Conservation (phyloP, 2,797 vertebrate species). For the Lagodon rhomboides region DNA sequence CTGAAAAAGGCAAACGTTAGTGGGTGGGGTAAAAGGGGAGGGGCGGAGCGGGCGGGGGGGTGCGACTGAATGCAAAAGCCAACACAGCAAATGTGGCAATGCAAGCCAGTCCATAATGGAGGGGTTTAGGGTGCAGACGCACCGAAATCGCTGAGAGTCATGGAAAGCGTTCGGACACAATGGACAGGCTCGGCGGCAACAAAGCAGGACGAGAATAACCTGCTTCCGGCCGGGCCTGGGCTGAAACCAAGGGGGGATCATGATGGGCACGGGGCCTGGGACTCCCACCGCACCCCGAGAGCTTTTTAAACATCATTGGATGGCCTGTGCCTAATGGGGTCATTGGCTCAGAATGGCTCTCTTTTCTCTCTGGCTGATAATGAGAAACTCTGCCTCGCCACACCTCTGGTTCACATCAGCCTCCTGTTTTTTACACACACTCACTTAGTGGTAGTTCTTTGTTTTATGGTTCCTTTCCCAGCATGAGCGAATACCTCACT, state of each 20-base stretch:
- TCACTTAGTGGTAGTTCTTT: background rate
- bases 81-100: conserved; percentile 78
- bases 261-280: conserved; percentile 63
- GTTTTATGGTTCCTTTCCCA: background rate
- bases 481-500: background rate
- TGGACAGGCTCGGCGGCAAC: conserved; percentile 66
- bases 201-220: conserved; percentile 69
- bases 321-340: conserved; percentile 72
- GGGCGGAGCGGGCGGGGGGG: too few species aligned
- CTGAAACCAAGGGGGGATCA: conserved; percentile 60
- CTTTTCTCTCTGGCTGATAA: conserved; percentile 41
- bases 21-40: background rate
- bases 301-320: conserved; percentile 73
- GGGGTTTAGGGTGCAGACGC: conserved; percentile 77
- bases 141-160: conserved; percentile 81
- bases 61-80: conserved; percentile 81
- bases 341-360: conserved; percentile 62
- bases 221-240: conserved; percentile 64
- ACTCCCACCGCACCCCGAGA: conserved; percentile 63
- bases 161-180: conserved; percentile 76
- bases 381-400: conserved; percentile 47
- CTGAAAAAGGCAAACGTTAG: conserved; percentile 51
- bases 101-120: conserved; percentile 72
- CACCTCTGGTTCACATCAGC: conserved; percentile 40
- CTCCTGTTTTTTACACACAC: background rate